phyloP scores from a whole-genome alignment of 2,888 invertebrate species.

The Psylliodes chrysocephalus region DNA sequence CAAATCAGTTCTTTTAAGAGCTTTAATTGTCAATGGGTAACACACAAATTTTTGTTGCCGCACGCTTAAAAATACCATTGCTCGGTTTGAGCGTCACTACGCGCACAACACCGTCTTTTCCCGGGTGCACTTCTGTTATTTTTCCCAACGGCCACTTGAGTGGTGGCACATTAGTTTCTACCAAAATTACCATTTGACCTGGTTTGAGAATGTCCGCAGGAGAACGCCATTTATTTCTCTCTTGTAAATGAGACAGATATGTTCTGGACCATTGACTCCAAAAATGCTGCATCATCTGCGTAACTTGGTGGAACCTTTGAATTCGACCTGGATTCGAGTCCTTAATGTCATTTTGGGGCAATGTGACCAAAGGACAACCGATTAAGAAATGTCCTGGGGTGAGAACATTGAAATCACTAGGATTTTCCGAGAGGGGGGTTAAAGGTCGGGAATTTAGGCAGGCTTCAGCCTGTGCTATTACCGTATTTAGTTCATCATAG shows the following conservation, averaged over 20 bases:
- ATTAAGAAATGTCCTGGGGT: conserved; percentile 5
- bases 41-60: background rate
- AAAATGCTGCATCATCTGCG: conserved; percentile 2
- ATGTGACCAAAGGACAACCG: conserved; percentile 4
- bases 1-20: too few species aligned
- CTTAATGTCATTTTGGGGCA: too few species aligned
- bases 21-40: background rate
- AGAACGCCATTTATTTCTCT: conserved; percentile 6
- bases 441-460: conserved; percentile 7
- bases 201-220: background rate
- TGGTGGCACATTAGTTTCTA: background rate
- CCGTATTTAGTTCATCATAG: conserved; percentile 17
- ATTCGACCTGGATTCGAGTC: conserved; percentile 1
- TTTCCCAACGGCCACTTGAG: conserved; percentile 18
- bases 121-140: conserved; percentile 15
- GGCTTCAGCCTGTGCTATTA: conserved; percentile 9
- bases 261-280: background rate
- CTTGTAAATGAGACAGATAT: background rate
- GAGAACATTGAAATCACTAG: conserved; percentile 6
- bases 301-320: conserved; percentile 2
- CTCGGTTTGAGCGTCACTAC: conserved; percentile 16
- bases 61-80: background rate
- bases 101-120: too few species aligned
- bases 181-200: conserved; percentile 3
- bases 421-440: background rate